Base-by-base conservation (phyloP, 2,888 invertebrate species). In the Phymatocera aterrima region DNA sequence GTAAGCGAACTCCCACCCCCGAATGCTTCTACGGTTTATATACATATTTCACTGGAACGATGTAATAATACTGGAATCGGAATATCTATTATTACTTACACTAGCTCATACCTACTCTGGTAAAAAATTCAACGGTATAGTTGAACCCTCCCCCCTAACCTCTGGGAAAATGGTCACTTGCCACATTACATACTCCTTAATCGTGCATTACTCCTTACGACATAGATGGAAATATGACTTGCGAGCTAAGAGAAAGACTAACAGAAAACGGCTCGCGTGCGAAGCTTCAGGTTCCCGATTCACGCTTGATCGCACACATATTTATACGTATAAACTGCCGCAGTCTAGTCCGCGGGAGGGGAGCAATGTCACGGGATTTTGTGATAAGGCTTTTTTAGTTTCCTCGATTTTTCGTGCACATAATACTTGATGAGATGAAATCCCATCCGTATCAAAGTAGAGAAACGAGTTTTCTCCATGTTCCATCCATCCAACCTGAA, bases 1-100 rank as follows among this genome's bases (percentile, higher is more conserved):
- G 83, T 81, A 84, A 84, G 80, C 80, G 46, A 79, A 81, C 79
- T 79, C 64, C 77, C 54, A 72, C 10, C 43, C 54, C 15, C 46
- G 68, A 24, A 28, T 6, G 15, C 21, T 28, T 68, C 24, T 10
- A 15, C 68, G 46, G 43, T 28, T 24, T 28, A 21, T 43, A 43
- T 72, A 72, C 40, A 10, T 51, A 51, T 37, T 18, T 51, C 34
- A 31, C 51, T 2, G 21, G 12, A 72, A 51, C 72, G 51, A 28
- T 48, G 72, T 72, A 72, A 51, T 54, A 54, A 54, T 54, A 51
- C 48, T 46, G 51, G 10, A 72, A 72, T 54, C 51, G 68, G 68
- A 68, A 68, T 68, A 68, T 21, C 57, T 57, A 57, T 57, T 68
- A 68, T 46, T 46, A 68, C 68, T 28, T 24, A 24, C 34, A 40